Conservation (phyloP, 2,888 invertebrate species). For the Autographa pulchrina region DNA sequence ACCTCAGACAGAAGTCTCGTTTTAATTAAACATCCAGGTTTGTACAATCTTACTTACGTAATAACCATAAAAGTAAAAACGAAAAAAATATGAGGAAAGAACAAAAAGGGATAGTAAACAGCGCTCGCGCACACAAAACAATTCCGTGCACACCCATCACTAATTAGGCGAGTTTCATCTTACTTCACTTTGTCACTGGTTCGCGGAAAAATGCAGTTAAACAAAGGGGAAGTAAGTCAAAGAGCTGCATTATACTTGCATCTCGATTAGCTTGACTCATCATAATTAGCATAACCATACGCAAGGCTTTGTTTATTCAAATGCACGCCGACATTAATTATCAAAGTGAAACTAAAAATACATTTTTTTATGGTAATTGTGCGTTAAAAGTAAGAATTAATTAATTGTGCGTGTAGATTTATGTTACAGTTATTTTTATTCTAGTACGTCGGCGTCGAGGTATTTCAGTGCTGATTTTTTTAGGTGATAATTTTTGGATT, state of each 20-base stretch:
- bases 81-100: not conserved
- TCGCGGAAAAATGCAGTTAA: conserved; percentile 79
- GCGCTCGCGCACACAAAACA: conserved; percentile 31
- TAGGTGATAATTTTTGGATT: too few species aligned
- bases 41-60: not conserved
- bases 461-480: too few species aligned
- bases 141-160: conserved; percentile 65
- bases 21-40: too few species aligned
- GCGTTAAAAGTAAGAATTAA: not conserved
- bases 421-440: too few species aligned
- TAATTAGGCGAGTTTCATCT: conserved; percentile 81
- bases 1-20: too few species aligned
- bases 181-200: conserved; percentile 78
- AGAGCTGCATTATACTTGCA: conserved; percentile 66
- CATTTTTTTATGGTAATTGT: not conserved
- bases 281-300: conserved; percentile 57
- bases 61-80: not conserved
- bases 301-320: conserved; percentile 34
- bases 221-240: conserved; percentile 79
- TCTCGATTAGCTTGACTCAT: conserved; percentile 61
- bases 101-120: conserved; percentile 11
- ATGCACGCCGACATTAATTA: conserved; percentile 6
- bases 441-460: too few species aligned
- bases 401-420: too few species aligned
- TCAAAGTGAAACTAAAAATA: conserved; percentile 37